phyloP scores from a whole-genome alignment of 2,113 vertebrate species.

The Zosterops japonicus region DNA sequence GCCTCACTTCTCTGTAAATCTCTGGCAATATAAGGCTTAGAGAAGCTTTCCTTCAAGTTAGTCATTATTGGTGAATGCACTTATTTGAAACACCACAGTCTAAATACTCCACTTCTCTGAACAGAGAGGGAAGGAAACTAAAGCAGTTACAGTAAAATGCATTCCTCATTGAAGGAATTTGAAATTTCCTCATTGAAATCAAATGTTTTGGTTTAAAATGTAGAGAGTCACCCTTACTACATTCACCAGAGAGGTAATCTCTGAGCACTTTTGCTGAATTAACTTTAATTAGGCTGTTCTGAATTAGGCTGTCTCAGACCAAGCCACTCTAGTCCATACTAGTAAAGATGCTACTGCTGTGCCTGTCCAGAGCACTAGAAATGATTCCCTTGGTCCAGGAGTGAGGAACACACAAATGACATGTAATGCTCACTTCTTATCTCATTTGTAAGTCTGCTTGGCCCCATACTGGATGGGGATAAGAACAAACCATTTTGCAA shows the following conservation, averaged over 20 bases:
- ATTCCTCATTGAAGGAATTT: not conserved
- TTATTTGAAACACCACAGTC: not conserved
- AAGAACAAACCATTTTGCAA: not conserved
- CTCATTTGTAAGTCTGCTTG: not conserved
- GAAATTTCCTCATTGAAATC: not conserved
- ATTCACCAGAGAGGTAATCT: not conserved
- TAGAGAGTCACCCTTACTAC: not conserved
- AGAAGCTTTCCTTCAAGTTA: not conserved
- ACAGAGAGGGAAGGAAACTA: not conserved
- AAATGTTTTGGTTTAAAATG: not conserved
- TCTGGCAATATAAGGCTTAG: not conserved
- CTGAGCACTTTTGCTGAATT: not conserved
- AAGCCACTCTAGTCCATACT: not conserved
- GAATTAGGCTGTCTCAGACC: not conserved
- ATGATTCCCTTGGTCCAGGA: not conserved
- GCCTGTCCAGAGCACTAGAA: not conserved
- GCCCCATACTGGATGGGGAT: too few species aligned
- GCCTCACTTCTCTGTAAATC: not conserved
- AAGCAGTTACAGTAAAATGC: not conserved
- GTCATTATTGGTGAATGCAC: not conserved
- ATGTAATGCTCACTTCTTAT: accelerated
- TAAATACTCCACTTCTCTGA: not conserved
- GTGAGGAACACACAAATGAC: not conserved
- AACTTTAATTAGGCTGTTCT: not conserved
- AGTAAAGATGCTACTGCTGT: not conserved